Conservation (phyloP, 2,888 invertebrate genomes). For the Laspeyria flexula region DNA sequence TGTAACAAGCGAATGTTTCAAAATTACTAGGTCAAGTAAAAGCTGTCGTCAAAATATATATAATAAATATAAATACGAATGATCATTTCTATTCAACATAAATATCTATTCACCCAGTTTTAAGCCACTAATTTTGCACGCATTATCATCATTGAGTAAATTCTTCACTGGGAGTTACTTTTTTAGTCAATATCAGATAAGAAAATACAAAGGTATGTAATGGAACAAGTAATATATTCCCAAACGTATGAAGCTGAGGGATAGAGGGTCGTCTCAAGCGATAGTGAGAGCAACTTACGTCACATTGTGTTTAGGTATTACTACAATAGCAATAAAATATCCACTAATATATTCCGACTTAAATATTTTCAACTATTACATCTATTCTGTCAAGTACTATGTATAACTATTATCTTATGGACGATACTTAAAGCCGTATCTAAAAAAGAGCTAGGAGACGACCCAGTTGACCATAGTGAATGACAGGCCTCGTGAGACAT, state of each 20-base stretch:
- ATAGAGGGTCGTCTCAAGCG: slow-evolving; percentile 6
- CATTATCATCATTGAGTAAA: neutral
- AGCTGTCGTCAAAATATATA: too few relatives aligned
- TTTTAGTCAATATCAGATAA: neutral
- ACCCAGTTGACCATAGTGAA: slow-evolving; percentile 12
- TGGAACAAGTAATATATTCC: slow-evolving; percentile 6
- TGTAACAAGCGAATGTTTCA: too few relatives aligned
- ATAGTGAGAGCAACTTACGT: slow-evolving; percentile 4
- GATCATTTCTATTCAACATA: too few relatives aligned
- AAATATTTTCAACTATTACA: too few relatives aligned
- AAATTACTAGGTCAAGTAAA: too few relatives aligned
- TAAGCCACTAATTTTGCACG: too few relatives aligned
- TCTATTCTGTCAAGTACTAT: too few relatives aligned
- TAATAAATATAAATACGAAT: too few relatives aligned
- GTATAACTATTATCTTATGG: neutral
- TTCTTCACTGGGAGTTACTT: slow-evolving; percentile 21
- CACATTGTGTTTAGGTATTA: slow-evolving; percentile 6
- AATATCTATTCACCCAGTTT: too few relatives aligned
- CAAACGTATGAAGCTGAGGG: slow-evolving; percentile 3
- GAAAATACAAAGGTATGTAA: slow-evolving; percentile 3
- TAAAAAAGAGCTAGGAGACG: slow-evolving; percentile 20
- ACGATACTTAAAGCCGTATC: too few relatives aligned
- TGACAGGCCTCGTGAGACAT: slow-evolving; percentile 25
- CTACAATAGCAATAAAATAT: slow-evolving; percentile 12
- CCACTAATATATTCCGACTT: too few relatives aligned